phyloP scores from a whole-genome alignment of 2,888 invertebrate species.

The Aelia acuminata region DNA sequence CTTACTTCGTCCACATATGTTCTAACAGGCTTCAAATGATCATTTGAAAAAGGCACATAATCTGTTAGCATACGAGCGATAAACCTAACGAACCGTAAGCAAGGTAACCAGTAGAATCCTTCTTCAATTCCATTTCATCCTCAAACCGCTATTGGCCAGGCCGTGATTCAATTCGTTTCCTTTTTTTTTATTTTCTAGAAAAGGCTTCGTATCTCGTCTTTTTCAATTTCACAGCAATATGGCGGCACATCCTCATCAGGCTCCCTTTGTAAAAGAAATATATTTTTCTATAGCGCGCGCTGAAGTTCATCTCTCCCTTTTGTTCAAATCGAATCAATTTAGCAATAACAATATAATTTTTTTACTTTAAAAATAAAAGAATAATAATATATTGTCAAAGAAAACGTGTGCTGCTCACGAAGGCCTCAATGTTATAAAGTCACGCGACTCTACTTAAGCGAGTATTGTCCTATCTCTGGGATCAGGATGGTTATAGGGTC shows the following conservation, averaged over 20 bases:
- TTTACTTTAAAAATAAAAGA: neutral
- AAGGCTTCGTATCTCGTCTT: neutral
- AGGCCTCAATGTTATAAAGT: neutral
- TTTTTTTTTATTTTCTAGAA: neutral
- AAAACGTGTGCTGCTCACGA: neutral
- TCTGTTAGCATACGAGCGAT: neutral
- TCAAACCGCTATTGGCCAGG: neutral
- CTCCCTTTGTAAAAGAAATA: conserved; percentile 29
- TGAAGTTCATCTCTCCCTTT: neutral
- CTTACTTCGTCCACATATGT: neutral
- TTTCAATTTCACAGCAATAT: conserved; percentile 23
- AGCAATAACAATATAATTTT: neutral
- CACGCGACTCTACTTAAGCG: neutral
- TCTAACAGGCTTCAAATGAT: neutral
- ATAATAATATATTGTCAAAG: neutral
- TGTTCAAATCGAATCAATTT: neutral
- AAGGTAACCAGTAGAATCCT: neutral
- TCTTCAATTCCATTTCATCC: neutral
- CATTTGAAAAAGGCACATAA: neutral
- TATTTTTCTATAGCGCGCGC: neutral
- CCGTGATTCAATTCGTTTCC: neutral
- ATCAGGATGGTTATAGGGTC: neutral
- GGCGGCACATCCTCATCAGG: neutral
- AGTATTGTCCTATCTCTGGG: neutral
- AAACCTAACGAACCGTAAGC: neutral